Conservation (phyloP, 2,797 vertebrate species). For the Pteropus rufus region DNA sequence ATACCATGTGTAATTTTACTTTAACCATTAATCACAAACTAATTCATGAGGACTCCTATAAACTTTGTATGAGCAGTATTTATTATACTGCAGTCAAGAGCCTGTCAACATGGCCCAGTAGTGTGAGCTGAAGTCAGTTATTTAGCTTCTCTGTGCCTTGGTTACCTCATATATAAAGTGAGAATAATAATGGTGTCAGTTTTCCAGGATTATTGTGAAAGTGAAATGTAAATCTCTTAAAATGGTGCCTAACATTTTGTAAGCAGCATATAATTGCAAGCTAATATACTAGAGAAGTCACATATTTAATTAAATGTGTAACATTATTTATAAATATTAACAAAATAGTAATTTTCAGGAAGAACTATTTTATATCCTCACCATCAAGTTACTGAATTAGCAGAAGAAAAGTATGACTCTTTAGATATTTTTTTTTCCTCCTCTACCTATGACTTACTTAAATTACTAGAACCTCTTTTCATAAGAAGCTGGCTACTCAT, state of each 20-base stretch:
- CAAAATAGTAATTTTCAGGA: neutral
- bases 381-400: neutral
- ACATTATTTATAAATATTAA: neutral
- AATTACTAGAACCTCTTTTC: neutral
- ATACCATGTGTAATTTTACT: neutral
- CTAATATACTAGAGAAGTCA: neutral
- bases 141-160: neutral
- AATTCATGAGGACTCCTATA: neutral
- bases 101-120: neutral
- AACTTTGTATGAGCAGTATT: neutral
- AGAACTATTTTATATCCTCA: neutral
- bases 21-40: neutral
- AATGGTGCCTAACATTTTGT: neutral
- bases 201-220: neutral
- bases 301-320: neutral
- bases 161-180: neutral
- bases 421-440: neutral
- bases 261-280: neutral
- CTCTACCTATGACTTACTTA: neutral
- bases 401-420: neutral
- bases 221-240: neutral
- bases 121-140: accelerated
- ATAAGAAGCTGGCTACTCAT: neutral
- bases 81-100: neutral
- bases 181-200: neutral